Evolutionary conservation across 2,888 invertebrate species (phyloP).

Genomic region (Ectemnius lituratus): DNA sequence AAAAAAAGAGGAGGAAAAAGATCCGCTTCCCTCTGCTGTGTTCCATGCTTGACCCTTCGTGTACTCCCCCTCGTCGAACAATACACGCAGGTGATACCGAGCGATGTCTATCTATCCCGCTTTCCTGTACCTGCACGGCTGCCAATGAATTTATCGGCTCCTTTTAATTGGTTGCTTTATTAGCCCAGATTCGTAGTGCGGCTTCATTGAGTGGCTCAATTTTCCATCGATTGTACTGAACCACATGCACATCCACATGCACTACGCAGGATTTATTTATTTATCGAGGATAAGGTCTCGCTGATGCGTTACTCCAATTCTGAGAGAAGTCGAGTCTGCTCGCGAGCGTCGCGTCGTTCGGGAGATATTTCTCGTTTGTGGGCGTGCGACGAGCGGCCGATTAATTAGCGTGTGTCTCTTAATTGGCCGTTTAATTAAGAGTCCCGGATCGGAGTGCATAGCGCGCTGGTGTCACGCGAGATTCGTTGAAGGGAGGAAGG

Average conservation of each 20-base stretch:
- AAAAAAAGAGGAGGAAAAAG: conserved; percentile 18
- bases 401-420: conserved; percentile 52
- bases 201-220: not conserved
- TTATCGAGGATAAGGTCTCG: not conserved
- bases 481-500: conserved; percentile 37
- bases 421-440: conserved; percentile 63
- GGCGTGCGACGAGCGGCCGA: conserved; percentile 41
- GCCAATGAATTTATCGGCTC: too few species aligned
- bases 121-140: too few species aligned
- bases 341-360: not conserved
- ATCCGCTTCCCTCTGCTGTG: not conserved
- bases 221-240: not conserved
- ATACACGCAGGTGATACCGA: conserved; percentile 27
- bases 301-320: not conserved
- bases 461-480: conserved; percentile 50
- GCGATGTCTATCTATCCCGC: too few species aligned
- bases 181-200: not conserved
- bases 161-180: too few species aligned
- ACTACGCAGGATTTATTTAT: not conserved
- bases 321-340: too few species aligned
- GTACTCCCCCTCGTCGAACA: conserved; percentile 7
- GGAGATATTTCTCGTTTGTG: conserved; percentile 29
- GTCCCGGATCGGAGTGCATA: conserved; percentile 33
- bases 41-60: not conserved
- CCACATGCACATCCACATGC: too few species aligned